Base-by-base conservation (phyloP, 2,113 vertebrate species). In the Marmota monax region DNA sequence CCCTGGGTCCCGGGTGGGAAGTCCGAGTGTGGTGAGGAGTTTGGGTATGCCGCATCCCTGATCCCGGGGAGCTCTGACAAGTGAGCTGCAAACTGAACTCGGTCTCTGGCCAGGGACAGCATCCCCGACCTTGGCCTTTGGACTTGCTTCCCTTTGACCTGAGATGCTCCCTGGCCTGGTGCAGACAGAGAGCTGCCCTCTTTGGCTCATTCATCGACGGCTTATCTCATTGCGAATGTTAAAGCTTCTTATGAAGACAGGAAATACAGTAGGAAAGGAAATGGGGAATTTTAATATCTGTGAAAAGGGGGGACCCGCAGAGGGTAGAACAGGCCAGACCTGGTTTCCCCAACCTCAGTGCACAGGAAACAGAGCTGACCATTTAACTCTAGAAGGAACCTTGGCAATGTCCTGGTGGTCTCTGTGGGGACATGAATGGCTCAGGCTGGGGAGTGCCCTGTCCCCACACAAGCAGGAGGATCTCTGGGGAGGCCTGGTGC, bases 131-230 rank as follows among this genome's bases (percentile, higher is more conserved):
- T 84, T 70, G 63, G 61, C 96, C 93, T 74, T 87, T 88, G 92
- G 90, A 78, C 96, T 80, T 56, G 88, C 78, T 80, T 89, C 93
- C 87, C 96, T 96, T 92, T 92, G 69, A 77, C 95, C 88, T 96
- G 97, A 97, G 95, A 88, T 94, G 96, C 70, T 78, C 5, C 88
- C 93, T 88, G 84, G 95, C 90, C 84, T 87, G 95, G 93, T 92
- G 91, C 95, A 96, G 92, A 70, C 63, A 16, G 79, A 95, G 95
- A 96, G 88, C 96, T 0, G 11, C 94, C 90, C 97, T 97, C 98
- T 98, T 90, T 93, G 97, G 65, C 94, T 95, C 84, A 11, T 94
- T 97, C 61, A 77, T 97, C 96, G 97, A 77, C 8, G 83, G 67
- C 79, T 56, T 74, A 42, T 76, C 42, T 34, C 34, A 88, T 69